Percentiles rank a stretch among this genome's conserved stretches.
These are phyloP conservation scores for Sphenopsis melanotis DNA, from an alignment of 2,797 vertebrate genomes.

Conservation along the genomic window DNA sequence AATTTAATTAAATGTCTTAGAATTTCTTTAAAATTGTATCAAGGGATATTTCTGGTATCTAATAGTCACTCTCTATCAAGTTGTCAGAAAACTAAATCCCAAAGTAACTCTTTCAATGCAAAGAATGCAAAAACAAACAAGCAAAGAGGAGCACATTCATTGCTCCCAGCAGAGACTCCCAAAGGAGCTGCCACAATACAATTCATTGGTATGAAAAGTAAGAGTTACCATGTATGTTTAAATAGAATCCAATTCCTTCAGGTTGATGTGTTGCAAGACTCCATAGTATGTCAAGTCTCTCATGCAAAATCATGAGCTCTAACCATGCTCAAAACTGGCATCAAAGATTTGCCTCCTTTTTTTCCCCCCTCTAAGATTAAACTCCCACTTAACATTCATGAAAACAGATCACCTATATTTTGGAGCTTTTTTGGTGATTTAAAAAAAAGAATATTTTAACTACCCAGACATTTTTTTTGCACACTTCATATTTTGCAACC, in stretches of 20 bases:
- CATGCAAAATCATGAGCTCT: not conserved
- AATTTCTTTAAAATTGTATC: not conserved
- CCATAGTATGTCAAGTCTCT: not conserved
- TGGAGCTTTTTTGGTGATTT: not conserved
- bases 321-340: not conserved
- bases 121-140: not conserved
- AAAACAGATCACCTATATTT: not conserved
- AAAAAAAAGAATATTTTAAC: not conserved
- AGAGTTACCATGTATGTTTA: not conserved
- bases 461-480: not conserved
- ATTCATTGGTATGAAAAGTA: not conserved
- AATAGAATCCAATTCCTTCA: not conserved
- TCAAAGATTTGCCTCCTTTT: not conserved
- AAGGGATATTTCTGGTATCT: not conserved
- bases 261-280: not conserved
- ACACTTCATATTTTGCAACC: not conserved
- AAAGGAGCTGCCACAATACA: not conserved
- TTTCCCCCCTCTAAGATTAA: not conserved
- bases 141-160: not conserved
- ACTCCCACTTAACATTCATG: not conserved
- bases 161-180: not conserved
- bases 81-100: not conserved
- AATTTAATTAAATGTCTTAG: not conserved
- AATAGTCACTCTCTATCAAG: not conserved
- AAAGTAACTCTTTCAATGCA: not conserved